Evolutionary conservation across 23 tunicate genomes (phyloP).

Genomic region (Halocynthia aurantium): DNA sequence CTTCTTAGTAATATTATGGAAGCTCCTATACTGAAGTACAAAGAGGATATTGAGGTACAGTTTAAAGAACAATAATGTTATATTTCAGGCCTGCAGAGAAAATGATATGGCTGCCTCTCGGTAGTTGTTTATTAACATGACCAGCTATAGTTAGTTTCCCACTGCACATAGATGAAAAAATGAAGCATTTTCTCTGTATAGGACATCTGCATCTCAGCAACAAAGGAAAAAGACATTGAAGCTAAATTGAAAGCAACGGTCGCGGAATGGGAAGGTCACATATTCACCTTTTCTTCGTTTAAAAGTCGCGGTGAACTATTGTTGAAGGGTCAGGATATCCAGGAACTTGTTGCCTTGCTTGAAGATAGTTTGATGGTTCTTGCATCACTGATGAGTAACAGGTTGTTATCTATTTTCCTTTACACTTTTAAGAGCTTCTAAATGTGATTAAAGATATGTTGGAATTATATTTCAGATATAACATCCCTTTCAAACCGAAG

Average conservation of each 20-base stretch:
- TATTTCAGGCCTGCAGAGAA: too few relatives aligned
- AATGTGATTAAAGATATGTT: not conserved
- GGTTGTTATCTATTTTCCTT: constrained; percentile 21
- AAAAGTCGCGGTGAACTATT: constrained; percentile 92
- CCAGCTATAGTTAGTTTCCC: too few relatives aligned
- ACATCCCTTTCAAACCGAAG: constrained; percentile 79
- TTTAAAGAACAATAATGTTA: too few relatives aligned
- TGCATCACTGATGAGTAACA: constrained; percentile 81
- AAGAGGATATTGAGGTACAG: constrained; percentile 86
- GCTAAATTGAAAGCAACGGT: constrained; percentile 75
- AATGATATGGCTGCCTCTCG: too few relatives aligned
- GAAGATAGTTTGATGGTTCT: constrained; percentile 87
- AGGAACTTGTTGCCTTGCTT: constrained; percentile 70
- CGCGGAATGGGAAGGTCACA: constrained; percentile 95
- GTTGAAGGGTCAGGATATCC: constrained; percentile 70
- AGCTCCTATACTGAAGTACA: constrained; percentile 81
- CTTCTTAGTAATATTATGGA: constrained; percentile 88
- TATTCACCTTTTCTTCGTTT: constrained; percentile 75
- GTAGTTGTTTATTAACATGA: too few relatives aligned
- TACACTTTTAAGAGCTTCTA: not conserved
- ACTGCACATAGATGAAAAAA: too few relatives aligned
- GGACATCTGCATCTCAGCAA: constrained; percentile 93
- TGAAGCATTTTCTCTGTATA: not conserved
- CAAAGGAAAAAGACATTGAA: constrained; percentile 94
- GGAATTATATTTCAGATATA: constrained; percentile 39